phyloP scores from a whole-genome alignment of 2,888 invertebrate species.

The Hirtodrosophila duncani region DNA sequence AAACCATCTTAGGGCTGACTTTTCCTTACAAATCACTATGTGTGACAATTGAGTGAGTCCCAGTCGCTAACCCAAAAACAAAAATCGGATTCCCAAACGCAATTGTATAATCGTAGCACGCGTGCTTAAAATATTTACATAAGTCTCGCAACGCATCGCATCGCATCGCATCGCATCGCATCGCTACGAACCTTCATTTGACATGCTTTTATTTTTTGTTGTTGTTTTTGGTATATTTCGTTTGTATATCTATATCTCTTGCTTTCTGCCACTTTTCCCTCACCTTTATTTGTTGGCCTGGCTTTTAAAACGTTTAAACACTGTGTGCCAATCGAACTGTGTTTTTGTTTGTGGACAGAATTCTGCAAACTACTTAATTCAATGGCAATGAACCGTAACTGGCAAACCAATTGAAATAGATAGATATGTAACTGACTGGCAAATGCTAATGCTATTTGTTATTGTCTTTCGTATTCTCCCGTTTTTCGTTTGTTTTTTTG shows the following conservation, averaged over 20 bases:
- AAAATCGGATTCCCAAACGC: background rate
- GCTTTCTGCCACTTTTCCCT: no score
- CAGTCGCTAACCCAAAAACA: no score
- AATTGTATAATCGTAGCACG: conserved; percentile 53
- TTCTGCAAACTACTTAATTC: conserved; percentile 63
- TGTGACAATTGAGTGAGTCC: no score
- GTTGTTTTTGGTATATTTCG: background rate
- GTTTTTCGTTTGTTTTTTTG: conserved; percentile 11
- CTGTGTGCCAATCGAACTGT: conserved; percentile 18
- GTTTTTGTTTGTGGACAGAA: conserved; percentile 24
- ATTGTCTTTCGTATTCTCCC: conserved; percentile 13
- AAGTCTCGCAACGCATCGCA: no score
- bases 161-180: no score
- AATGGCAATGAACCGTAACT: conserved; percentile 67
- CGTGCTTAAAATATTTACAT: conserved; percentile 52
- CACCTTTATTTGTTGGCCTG: conserved; percentile 3
- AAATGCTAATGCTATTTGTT: background rate
- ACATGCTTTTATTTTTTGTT: conserved; percentile 40
- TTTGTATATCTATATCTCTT: background rate
- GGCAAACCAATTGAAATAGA: conserved; percentile 32
- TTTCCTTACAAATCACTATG: no score
- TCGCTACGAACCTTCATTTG: no score
- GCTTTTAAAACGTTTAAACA: conserved; percentile 32
- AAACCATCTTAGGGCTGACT: no score
- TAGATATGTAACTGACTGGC: conserved; percentile 38